Conservation (phyloP, 1,140 invertebrate species). For the Drosophila gunungcola region DNA sequence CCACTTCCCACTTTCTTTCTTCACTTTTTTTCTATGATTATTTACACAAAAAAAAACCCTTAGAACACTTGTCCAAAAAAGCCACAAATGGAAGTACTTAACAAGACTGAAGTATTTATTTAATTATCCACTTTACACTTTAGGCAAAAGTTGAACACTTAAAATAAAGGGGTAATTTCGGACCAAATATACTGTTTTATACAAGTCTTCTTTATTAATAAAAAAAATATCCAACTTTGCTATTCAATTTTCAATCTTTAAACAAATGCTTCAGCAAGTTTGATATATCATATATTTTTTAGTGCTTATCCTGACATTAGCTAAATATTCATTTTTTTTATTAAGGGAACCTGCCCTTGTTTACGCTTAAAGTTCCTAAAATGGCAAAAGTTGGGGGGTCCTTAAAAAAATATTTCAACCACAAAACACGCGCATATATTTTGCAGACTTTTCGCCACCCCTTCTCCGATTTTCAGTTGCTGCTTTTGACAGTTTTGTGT, state of each 20-base stretch:
- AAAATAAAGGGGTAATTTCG: no score
- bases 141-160: no score
- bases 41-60: not conserved
- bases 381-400: not conserved
- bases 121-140: no score
- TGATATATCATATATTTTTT: not conserved
- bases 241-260: no score
- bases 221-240: no score
- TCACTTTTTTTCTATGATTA: not conserved
- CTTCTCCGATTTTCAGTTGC: conserved; percentile 25
- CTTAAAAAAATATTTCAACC: conserved; percentile 7
- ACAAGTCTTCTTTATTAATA: no score
- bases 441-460: conserved; percentile 14
- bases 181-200: no score
- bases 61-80: not conserved
- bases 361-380: not conserved
- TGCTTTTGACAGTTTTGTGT: conserved; percentile 81
- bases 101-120: no score
- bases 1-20: not conserved
- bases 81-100: no score
- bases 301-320: not conserved
- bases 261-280: not conserved
- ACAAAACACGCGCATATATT: conserved; percentile 30
- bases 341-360: not conserved
- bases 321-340: not conserved